Evolutionary conservation across 2,797 vertebrate species (phyloP).

Genomic region (Prionace glauca): DNA sequence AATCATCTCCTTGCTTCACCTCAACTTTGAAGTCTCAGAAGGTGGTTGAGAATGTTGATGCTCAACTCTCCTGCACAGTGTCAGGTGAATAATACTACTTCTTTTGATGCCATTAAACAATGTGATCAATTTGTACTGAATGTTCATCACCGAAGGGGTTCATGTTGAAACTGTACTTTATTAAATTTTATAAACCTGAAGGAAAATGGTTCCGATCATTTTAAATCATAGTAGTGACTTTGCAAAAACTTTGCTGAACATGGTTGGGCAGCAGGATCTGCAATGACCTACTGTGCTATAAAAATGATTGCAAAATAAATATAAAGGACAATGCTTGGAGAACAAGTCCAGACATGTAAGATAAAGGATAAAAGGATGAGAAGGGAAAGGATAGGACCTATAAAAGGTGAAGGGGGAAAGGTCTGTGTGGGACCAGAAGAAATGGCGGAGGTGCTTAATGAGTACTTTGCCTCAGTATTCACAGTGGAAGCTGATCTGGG

Average conservation of each 20-base stretch:
- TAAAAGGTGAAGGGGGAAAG: too few species aligned
- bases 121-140: background rate
- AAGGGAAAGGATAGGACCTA: too few species aligned
- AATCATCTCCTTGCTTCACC: constrained; percentile 43
- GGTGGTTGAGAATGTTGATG: constrained; percentile 47
- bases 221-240: background rate
- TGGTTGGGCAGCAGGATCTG: background rate
- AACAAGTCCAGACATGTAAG: background rate
- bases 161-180: background rate
- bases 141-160: background rate
- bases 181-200: background rate
- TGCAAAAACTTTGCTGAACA: background rate
- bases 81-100: constrained; percentile 45
- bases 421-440: too few species aligned
- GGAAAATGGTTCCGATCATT: background rate
- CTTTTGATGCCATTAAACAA: background rate
- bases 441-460: too few species aligned
- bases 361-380: too few species aligned
- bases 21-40: constrained; percentile 48
- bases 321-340: background rate
- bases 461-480: too few species aligned
- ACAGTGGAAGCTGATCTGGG: too few species aligned
- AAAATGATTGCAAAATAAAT: background rate
- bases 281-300: background rate
- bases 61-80: constrained; percentile 45